These are phyloP conservation scores for Porites australiensis DNA, from an alignment of 64 coral and sea anemone genomes.

Conservation along the genomic window DNA sequence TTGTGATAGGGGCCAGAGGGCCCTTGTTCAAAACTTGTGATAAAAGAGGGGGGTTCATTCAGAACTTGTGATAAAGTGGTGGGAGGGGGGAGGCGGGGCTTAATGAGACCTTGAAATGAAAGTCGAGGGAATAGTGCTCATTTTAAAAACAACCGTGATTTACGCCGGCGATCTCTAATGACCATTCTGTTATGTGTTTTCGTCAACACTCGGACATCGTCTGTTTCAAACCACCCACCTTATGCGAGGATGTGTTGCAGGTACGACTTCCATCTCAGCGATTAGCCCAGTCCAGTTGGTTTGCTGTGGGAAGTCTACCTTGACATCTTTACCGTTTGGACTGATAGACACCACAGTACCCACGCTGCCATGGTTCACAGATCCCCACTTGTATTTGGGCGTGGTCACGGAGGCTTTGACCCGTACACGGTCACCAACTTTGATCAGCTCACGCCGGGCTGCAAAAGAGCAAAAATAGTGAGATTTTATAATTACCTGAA, in stretches of 20 bases:
- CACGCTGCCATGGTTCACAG: constrained; percentile 91
- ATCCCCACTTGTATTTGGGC: constrained; percentile 99
- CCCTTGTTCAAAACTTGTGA: too few species aligned
- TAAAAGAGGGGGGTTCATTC: too few species aligned
- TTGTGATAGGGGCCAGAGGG: too few species aligned
- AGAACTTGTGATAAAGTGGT: too few species aligned
- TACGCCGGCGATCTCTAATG: too few species aligned
- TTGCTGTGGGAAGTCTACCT: constrained; percentile 97
- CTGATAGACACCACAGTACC: constrained; percentile 95
- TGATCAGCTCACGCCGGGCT: constrained; percentile 91
- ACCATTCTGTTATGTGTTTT: too few species aligned
- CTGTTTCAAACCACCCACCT: constrained; percentile 38
- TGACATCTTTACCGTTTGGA: constrained; percentile 97
- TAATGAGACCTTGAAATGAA: too few species aligned
- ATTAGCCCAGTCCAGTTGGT: constrained; percentile 98
- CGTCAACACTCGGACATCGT: too few species aligned
- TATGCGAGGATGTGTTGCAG: constrained; percentile 82
- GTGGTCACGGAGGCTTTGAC: constrained; percentile 90
- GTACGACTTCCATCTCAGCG: constrained; percentile 96
- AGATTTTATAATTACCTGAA: too few species aligned
- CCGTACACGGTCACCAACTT: constrained; percentile 93
- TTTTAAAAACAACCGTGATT: too few species aligned
- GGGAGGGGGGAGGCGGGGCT: too few species aligned
- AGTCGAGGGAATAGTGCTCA: too few species aligned
- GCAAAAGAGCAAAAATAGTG: not conserved